A percentile compares a stretch with the other conserved stretches of the same genome.
Evolutionary conservation across 2,888 invertebrate species (phyloP).

Genomic region (Gandaritis pyraliata): DNA sequence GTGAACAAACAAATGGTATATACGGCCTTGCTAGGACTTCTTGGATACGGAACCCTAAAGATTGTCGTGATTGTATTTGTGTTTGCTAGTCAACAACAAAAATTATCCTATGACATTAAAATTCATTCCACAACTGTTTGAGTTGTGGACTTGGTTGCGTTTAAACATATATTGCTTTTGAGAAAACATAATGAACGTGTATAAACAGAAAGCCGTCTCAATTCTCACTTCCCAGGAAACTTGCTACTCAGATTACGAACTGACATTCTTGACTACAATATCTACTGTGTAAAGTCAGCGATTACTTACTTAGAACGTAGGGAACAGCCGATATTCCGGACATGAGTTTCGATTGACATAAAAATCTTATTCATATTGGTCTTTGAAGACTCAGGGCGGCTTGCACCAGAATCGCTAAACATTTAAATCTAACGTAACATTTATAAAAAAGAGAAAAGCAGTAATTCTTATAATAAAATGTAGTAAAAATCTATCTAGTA

Average conservation of each 20-base stretch:
- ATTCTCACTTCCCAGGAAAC: constrained; percentile 68
- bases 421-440: too few relatives aligned
- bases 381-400: too few relatives aligned
- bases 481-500: too few relatives aligned
- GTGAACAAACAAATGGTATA: too few relatives aligned
- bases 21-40: background rate
- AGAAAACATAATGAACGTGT: constrained; percentile 68
- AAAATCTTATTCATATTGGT: too few relatives aligned
- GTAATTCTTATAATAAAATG: too few relatives aligned
- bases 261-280: constrained; percentile 58
- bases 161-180: constrained; percentile 59
- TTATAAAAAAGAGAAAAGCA: too few relatives aligned
- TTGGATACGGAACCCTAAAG: background rate
- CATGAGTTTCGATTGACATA: too few relatives aligned
- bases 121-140: constrained; percentile 42
- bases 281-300: constrained; percentile 45
- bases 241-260: constrained; percentile 62
- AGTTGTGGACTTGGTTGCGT: constrained; percentile 32
- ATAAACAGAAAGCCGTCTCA: constrained; percentile 62
- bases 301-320: too few relatives aligned
- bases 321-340: too few relatives aligned
- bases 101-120: constrained; percentile 9
- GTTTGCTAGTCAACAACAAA: background rate
- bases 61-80: background rate
- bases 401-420: too few relatives aligned